Conservation (phyloP, 1,140 invertebrate species). For the Drosophila sucinea region DNA sequence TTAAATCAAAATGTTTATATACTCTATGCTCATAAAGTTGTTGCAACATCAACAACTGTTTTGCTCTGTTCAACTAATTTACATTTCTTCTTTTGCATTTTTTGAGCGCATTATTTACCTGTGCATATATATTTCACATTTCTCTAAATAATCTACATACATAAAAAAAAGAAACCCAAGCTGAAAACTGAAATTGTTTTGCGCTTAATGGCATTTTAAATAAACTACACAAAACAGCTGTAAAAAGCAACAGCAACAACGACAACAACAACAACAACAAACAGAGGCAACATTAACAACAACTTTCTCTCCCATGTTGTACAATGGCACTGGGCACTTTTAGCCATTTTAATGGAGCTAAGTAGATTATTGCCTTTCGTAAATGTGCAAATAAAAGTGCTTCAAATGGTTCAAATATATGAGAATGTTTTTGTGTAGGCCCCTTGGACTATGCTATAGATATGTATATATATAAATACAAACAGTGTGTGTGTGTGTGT, state of each 20-base stretch:
- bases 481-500: not conserved
- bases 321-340: constrained; percentile 52
- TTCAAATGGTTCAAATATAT: constrained; percentile 44
- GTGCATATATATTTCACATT: constrained; percentile 25
- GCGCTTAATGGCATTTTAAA: constrained; percentile 76
- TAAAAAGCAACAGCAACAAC: constrained; percentile 44
- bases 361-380: constrained; percentile 65
- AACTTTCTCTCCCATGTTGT: constrained; percentile 25
- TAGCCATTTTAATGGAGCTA: constrained; percentile 66
- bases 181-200: constrained; percentile 64
- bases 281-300: constrained; percentile 3
- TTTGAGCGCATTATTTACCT: not conserved
- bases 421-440: constrained; percentile 25
- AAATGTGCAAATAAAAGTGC: constrained; percentile 69
- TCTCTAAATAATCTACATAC: constrained; percentile 59
- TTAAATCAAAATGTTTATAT: constrained; percentile 65
- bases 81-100: not conserved
- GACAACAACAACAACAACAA: constrained; percentile 18
- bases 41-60: not conserved
- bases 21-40: constrained; percentile 13
- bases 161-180: constrained; percentile 18
- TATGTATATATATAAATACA: not conserved
- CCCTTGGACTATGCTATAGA: not conserved
- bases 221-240: constrained; percentile 66
- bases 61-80: not conserved